Conservation (phyloP, 2,888 invertebrate species). For the Cheilosia variabilis region DNA sequence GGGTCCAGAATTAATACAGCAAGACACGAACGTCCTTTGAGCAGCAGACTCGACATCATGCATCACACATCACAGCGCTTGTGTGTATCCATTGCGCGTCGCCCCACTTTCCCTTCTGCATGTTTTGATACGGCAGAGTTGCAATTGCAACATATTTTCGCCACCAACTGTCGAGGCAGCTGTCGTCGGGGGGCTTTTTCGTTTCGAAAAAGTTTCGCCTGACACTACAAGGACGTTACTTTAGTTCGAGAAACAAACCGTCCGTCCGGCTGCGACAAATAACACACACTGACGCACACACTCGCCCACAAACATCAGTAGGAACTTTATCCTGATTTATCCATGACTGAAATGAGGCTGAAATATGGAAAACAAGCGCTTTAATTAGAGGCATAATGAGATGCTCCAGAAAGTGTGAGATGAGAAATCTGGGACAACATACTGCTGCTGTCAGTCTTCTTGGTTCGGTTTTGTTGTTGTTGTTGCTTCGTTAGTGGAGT, state of each 20-base stretch:
- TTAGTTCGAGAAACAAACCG: conserved; percentile 18
- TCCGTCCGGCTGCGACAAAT: conserved; percentile 12
- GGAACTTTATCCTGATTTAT: conserved; percentile 23
- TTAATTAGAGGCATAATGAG: conserved; percentile 71
- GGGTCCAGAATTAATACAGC: neutral
- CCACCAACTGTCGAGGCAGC: conserved; percentile 15
- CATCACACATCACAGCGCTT: neutral
- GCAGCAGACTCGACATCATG: neutral
- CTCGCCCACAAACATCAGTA: conserved; percentile 42
- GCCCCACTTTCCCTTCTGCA: neutral
- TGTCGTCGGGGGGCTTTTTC: conserved; percentile 21
- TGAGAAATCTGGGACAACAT: conserved; percentile 67
- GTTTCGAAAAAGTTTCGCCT: conserved; percentile 13
- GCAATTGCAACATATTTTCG: conserved; percentile 28
- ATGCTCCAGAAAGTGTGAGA: conserved; percentile 60
- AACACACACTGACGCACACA: neutral
- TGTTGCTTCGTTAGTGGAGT: conserved; percentile 21
- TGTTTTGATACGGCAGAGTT: conserved; percentile 6
- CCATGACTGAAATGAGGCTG: conserved; percentile 33
- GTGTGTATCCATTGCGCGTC: conserved; percentile 7
- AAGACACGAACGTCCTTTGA: conserved; percentile 31
- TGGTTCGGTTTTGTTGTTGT: conserved; percentile 5
- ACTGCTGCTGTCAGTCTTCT: conserved; percentile 64
- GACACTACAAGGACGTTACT: conserved; percentile 62
- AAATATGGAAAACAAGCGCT: conserved; percentile 60